Conservation (phyloP, 1,140 invertebrate genomes). For the Dolichoris vasculosae region DNA sequence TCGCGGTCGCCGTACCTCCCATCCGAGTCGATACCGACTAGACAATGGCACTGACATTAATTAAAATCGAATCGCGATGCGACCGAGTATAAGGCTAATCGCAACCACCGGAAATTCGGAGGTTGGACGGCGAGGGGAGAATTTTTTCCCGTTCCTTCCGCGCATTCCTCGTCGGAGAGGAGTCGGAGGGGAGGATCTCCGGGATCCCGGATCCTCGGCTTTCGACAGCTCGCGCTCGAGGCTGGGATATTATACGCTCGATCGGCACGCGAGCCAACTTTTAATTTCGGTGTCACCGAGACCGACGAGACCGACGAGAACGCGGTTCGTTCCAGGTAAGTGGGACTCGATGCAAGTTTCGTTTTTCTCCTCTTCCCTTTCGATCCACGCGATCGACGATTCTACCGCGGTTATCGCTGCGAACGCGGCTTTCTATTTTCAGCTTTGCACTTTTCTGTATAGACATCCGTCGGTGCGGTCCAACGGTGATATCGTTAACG, state of each 20-base stretch:
- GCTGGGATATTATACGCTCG: constrained; percentile 6
- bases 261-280: constrained; percentile 44
- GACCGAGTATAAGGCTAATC: constrained; percentile 41
- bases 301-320: constrained; percentile 11
- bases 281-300: constrained; percentile 36
- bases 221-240: neutral
- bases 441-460: too few relatives aligned
- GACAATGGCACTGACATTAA: constrained; percentile 51
- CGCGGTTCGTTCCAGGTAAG: constrained; percentile 39
- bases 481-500: neutral
- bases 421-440: neutral
- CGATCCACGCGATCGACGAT: neutral
- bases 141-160: neutral
- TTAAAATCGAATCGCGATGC: constrained; percentile 50
- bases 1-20: constrained; percentile 21
- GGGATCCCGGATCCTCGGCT: neutral
- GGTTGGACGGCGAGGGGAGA: too few relatives aligned
- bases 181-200: too few relatives aligned
- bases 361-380: constrained; percentile 3
- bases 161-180: neutral
- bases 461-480: too few relatives aligned
- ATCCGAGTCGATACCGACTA: constrained; percentile 4
- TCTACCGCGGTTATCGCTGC: constrained; percentile 1
- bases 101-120: neutral
- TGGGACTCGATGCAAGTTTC: constrained; percentile 14